A percentile compares a stretch with the other conserved stretches of the same genome.
Evolutionary conservation across 2,113 vertebrate genomes (phyloP).

Genomic region (Rousettus leschenaultii): DNA sequence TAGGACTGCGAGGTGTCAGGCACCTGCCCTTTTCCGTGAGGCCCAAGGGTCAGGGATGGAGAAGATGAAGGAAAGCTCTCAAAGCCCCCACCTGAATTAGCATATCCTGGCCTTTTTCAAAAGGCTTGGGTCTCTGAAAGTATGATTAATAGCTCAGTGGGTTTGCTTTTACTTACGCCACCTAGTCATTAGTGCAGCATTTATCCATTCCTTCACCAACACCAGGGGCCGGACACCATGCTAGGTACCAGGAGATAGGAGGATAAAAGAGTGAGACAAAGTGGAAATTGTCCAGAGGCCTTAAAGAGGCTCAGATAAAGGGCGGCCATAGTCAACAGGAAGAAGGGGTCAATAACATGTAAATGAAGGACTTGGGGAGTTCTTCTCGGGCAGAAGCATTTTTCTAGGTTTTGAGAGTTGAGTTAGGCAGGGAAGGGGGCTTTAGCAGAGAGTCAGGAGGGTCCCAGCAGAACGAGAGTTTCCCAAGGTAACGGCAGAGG

Average conservation of each 20-base stretch:
- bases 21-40: background rate
- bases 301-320: background rate
- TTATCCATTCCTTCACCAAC: background rate
- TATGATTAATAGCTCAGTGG: background rate
- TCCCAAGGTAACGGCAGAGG: background rate
- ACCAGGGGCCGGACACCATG: background rate
- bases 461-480: background rate
- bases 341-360: background rate
- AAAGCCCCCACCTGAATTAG: background rate
- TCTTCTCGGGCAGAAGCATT: background rate
- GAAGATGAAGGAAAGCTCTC: background rate
- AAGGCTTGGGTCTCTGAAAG: background rate
- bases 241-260: background rate
- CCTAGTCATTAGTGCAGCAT: background rate
- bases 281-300: background rate
- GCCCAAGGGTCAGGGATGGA: background rate
- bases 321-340: background rate
- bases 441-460: background rate
- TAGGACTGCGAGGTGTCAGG: background rate
- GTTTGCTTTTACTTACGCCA: background rate
- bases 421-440: background rate
- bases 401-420: background rate
- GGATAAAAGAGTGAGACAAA: background rate
- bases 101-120: constrained; percentile 21
- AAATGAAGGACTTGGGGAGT: background rate